These are phyloP conservation scores for Dinothrombium tinctorium DNA, from an alignment of 1,140 invertebrate genomes.

Conservation along the genomic window DNA sequence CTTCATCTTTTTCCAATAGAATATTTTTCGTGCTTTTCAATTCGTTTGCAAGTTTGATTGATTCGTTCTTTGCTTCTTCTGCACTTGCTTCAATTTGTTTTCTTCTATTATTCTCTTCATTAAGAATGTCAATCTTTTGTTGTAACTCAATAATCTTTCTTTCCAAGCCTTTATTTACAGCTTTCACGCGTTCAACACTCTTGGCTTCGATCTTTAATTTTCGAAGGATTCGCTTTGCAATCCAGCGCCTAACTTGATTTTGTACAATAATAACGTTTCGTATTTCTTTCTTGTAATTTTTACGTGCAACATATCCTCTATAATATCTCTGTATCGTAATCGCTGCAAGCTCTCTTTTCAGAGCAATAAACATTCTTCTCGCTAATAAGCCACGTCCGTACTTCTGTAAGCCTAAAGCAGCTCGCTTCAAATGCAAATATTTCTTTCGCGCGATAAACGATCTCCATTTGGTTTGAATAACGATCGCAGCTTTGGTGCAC, in stretches of 20 bases:
- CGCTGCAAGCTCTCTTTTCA: slow-evolving; percentile 33
- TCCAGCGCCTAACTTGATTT: slow-evolving; percentile 36
- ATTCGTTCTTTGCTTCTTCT: slow-evolving; percentile 1
- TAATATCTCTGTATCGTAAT: slow-evolving; percentile 45
- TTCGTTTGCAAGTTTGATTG: slow-evolving; percentile 1
- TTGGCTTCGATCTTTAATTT: slow-evolving; percentile 59
- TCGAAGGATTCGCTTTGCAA: slow-evolving; percentile 55
- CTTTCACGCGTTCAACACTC: slow-evolving; percentile 79
- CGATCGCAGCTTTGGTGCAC: slow-evolving; percentile 47
- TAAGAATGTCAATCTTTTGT: slow-evolving; percentile 57
- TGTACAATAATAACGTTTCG: slow-evolving; percentile 58
- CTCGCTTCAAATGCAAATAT: slow-evolving; percentile 34
- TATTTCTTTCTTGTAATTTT: slow-evolving; percentile 34
- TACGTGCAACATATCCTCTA: slow-evolving; percentile 49
- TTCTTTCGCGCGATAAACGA: slow-evolving; percentile 39
- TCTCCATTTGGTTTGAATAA: slow-evolving; percentile 47
- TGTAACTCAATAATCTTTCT: slow-evolving; percentile 95
- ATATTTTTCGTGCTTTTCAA: slow-evolving; percentile 3
- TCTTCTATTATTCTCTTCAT: background rate
- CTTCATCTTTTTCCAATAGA: slow-evolving; percentile 25
- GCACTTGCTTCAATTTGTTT: background rate
- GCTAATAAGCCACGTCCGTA: slow-evolving; percentile 33
- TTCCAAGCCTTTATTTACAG: slow-evolving; percentile 83
- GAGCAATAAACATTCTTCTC: slow-evolving; percentile 25
- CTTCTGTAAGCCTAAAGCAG: slow-evolving; percentile 40